Base-by-base conservation (phyloP, 1,140 invertebrate genomes). In the Sinella curviseta region DNA sequence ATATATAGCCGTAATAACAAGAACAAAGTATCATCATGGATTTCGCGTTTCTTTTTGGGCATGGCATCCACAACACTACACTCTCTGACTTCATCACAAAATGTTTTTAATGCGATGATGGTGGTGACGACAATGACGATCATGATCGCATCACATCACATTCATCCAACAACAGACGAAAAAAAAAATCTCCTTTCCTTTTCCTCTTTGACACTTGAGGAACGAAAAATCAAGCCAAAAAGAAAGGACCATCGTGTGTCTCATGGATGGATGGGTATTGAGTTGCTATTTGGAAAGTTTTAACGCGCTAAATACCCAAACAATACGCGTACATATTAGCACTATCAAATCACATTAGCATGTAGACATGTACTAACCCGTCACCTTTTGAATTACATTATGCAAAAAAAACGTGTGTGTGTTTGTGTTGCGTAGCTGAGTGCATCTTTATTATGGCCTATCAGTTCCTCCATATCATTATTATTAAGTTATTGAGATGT, bases 1-100 rank as follows among this genome's bases (percentile, higher is more conserved):
- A 70, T 70, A 24, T 70, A 70, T 70, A 30, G 31, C 4, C 14
- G 55, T 60, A 30, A 70, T 33, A 70, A 70, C 14, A 70, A 70
- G 24, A 33, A 65, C 57, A 70, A 70, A 70, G 31, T 70, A 14
- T 70, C 26, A 17, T 31, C 12, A 33, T 70, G 12, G 2, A 31
- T 70, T 60, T 30, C 26, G 31, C 65, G 24, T 30, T 24, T 31
- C 31, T 70, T 24, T 70, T 70, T 70, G 65, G 65, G 65, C 65
- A 70, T 70, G 65, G 65, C 65, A 70, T 30, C 39, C 8, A 12
- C 39, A 12, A 17, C 57, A 14, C 26, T 65, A 4, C 24, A 8
- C 14, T 65, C 57, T 4, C 24, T 65, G 57, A 12, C 57, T 17
- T 31, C 65, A 70, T 70, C 65, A 31, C 8, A 12, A 48, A 8